Evolutionary conservation across 2,113 vertebrate species (phyloP).

Genomic region (Tautogolabrus adspersus): DNA sequence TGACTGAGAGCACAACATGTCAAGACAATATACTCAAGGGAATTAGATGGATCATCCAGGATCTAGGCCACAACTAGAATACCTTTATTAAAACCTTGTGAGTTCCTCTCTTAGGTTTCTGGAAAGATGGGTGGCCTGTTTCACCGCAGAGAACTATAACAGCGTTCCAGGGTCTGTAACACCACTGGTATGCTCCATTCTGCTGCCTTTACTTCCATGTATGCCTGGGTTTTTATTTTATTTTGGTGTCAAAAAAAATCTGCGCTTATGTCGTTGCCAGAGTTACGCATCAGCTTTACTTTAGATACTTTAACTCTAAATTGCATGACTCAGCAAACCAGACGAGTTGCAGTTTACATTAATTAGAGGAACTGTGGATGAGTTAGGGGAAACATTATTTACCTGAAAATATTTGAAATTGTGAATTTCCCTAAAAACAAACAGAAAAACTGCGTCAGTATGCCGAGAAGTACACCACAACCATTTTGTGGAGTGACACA

Average conservation of each 20-base stretch:
- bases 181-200: not conserved
- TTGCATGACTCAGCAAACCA: not conserved
- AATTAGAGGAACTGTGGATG: not conserved
- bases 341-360: not conserved
- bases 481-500: no score
- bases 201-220: not conserved
- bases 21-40: not conserved
- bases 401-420: not conserved
- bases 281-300: not conserved
- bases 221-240: not conserved
- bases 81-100: not conserved
- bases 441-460: no score
- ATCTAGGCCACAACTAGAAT: not conserved
- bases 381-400: not conserved
- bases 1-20: conserved; percentile 22
- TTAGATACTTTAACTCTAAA: no score
- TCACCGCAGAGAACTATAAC: not conserved
- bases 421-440: not conserved
- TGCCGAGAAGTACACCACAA: no score
- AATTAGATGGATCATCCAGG: not conserved
- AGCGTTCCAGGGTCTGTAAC: no score
- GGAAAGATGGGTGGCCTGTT: not conserved
- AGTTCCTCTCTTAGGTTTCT: not conserved
- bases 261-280: not conserved
- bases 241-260: not conserved